Evolutionary conservation across 2,797 vertebrate genomes (phyloP).

Genomic region (Jordanella pulchra): DNA sequence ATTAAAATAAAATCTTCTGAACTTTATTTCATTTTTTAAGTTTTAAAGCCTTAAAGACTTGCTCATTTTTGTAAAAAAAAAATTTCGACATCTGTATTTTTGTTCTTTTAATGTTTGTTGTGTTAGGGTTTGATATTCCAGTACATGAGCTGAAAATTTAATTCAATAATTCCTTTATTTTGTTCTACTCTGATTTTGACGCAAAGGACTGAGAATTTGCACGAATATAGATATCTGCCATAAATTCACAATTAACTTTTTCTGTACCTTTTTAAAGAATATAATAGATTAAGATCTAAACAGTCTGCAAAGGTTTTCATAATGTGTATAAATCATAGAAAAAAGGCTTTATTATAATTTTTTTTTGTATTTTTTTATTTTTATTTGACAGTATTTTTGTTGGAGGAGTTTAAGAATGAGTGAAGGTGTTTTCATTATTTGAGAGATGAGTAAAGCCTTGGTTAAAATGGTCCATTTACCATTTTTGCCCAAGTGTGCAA

Average conservation of each 20-base stretch:
- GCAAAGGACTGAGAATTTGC: no score
- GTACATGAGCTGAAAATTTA: no score
- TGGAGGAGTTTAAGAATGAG: background rate
- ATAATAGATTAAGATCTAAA: background rate
- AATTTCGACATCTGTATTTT: no score
- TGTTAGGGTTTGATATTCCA: no score
- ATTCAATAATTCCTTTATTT: no score
- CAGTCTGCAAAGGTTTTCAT: background rate
- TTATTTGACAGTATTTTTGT: background rate
- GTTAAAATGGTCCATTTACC: background rate
- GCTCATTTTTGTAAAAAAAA: no score
- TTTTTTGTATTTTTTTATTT: background rate
- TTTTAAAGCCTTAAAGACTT: no score
- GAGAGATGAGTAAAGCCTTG: background rate
- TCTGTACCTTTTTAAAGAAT: background rate
- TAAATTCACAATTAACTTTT: background rate
- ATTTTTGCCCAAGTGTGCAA: background rate
- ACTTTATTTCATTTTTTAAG: no score
- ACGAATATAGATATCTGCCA: background rate
- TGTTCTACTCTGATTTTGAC: no score
- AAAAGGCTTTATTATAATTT: background rate
- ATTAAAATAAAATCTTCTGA: no score
- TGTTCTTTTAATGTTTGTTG: no score
- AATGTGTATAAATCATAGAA: background rate
- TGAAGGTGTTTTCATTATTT: background rate